Evolutionary conservation across 2,113 vertebrate species (phyloP), one percentile per base, ranked within the genome.

Genomic region (Gobiocypris rarus): DNA sequence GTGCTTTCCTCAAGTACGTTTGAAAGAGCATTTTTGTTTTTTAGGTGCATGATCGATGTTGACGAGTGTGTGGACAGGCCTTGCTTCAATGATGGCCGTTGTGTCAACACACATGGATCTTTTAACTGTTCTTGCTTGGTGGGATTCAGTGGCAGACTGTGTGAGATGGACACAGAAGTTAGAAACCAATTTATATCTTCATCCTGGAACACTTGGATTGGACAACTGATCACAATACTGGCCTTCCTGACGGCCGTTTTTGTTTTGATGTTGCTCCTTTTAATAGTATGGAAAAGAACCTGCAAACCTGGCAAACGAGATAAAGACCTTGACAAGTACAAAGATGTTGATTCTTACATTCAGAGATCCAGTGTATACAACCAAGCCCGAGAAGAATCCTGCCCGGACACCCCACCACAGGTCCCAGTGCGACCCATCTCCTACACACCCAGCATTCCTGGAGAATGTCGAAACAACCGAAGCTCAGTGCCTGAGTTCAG

Each of bases 371-470:
- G 94, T 82, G 94, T 95, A 83, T 95, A 96, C 86, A 89, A 93
- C 58, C 95, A 95, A 87, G 70, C 95, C 6, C 94, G 91, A 81
- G 95, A 95, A 90, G 94, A 93, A 83, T 89, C 95, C 61, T 95
- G 95, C 85, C 93, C 94, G 22, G 94, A 96, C 84, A 87, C 94
- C 48, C 95, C 95, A 3, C 96, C 96, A 6, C 95, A 96, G 90
- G 95, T 97, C 87, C 96, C 96, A 24, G 94, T 96, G 78, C 94
- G 95, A 4, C 96, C 96, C 5, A 95, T 95, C 83, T 96, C 96
- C 0, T 96, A 97, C 82, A 96, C 95, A 65, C 96, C 96, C 0
- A 96, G 95, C 91, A 94, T 96, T 89, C 95, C 95, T 11, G 95
- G 95, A 0, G 94, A 96, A 81, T 95, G 95, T 4, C 91, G 94